A percentile compares a stretch with the other conserved stretches of the same genome.
Evolutionary conservation across 2,797 vertebrate genomes (phyloP).

Genomic region (Ibycter americanus): DNA sequence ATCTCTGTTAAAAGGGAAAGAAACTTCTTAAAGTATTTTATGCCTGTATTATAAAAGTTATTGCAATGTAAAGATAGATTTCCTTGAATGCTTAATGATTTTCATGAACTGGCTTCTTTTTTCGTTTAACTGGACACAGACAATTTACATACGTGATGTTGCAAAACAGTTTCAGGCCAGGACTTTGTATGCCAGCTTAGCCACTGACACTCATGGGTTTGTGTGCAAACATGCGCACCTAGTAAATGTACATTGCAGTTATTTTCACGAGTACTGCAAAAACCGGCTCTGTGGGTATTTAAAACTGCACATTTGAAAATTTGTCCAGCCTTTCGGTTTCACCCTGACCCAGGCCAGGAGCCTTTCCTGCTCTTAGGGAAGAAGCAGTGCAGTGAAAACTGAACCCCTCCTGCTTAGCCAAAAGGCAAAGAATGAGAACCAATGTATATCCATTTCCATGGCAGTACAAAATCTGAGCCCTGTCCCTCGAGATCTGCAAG

Average conservation of each 20-base stretch:
- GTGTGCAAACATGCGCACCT: neutral
- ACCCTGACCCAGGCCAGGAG: neutral
- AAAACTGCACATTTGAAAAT: neutral
- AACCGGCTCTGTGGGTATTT: fast-evolving
- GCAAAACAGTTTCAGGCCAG: neutral
- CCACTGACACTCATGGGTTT: fast-evolving
- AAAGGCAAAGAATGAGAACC: neutral
- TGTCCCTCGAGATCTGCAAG: neutral
- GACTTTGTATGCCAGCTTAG: neutral
- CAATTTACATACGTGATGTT: neutral
- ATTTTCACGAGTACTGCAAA: neutral
- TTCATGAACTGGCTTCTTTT: neutral
- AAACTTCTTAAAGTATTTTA: neutral
- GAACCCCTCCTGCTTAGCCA: neutral
- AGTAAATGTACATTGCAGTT: fast-evolving
- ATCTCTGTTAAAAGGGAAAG: fast-evolving
- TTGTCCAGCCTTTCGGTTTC: neutral
- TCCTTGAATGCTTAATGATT: neutral
- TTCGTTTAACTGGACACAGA: neutral
- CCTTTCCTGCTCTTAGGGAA: neutral
- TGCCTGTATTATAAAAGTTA: neutral
- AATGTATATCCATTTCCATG: neutral
- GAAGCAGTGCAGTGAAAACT: neutral
- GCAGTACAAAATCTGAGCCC: neutral
- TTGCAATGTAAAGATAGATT: neutral